Evolutionary conservation across 2,888 invertebrate species (phyloP), one percentile per base, ranked within the genome.

Genomic region (Strigamia crassipes): DNA sequence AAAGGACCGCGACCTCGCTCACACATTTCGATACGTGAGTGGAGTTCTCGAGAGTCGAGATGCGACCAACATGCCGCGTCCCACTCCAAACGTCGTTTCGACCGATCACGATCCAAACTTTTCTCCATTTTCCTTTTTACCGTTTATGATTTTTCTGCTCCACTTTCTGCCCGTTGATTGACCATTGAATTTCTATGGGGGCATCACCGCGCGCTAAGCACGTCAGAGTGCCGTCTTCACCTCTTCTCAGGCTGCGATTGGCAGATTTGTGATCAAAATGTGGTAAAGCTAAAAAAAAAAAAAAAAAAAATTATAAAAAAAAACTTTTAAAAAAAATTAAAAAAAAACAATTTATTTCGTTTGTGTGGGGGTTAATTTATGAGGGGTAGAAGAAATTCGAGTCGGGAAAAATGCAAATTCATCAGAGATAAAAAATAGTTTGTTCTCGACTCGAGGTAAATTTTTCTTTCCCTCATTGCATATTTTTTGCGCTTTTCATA

Each of bases 231-330:
- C 42, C 81, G 41, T 31, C 34, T 34, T 78, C 81, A n/a, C 81
- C 81, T 73, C 78, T 42, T 18, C 61, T 21, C 27, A 81, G n/a
- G 15, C 77, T 77, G 46, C 41, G 81, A 46, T 81, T 81, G 41
- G 41, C 81, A 77, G 41, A 81, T 46, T 81, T 81, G 23, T 81
- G 81, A 27, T 81, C 81, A 46, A 81, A 81, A 42, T 81, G 81
- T 21, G 81, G 77, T 34, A 77, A n/a, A 51, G 81, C 81, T 81
- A 23, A 21, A 77, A 81, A 6, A 5, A 77, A 81, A 73, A 66
- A 31, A 46, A 78, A 38, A 78, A 34, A 13, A n/a, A n/a, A 13
- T 10, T 1, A n/a, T n/a, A n/a, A n/a, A n/a, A n/a, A 5, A 42
- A 10, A 15, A 42, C n/a, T n/a, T n/a, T 27, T 3, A 2, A 27